Evolutionary conservation across 2,797 vertebrate species (phyloP).

Genomic region (Mormyrops boulengeri): DNA sequence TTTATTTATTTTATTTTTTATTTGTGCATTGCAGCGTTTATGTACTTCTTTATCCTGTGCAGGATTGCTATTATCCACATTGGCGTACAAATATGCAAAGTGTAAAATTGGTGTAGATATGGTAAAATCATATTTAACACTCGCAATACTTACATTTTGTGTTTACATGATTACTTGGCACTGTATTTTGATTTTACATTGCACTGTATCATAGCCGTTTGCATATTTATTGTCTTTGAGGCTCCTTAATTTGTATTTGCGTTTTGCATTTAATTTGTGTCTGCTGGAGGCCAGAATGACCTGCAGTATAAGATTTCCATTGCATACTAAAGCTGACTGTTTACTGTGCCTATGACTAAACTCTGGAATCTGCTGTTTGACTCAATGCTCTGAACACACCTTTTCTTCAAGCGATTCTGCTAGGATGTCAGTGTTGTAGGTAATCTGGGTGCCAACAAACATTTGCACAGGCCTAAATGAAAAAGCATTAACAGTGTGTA

Average conservation of each 20-base stretch:
- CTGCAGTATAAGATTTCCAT: neutral
- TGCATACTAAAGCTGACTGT: neutral
- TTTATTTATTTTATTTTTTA: neutral
- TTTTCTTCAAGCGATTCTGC: constrained; percentile 59
- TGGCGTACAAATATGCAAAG: neutral
- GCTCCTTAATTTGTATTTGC: neutral
- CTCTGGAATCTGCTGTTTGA: constrained; percentile 53
- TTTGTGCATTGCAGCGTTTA: neutral
- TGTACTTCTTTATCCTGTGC: neutral
- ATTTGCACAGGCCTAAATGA: neutral
- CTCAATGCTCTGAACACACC: constrained; percentile 64
- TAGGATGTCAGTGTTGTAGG: constrained; percentile 64
- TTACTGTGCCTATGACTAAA: neutral
- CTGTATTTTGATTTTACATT: neutral
- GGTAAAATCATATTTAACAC: constrained; percentile 61
- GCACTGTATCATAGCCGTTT: neutral
- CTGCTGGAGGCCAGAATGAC: neutral
- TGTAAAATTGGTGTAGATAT: neutral
- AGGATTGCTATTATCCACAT: neutral
- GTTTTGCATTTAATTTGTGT: neutral
- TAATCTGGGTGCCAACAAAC: neutral
- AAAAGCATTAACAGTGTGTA: neutral
- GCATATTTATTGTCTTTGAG: neutral
- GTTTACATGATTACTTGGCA: neutral
- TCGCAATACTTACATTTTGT: neutral